Evolutionary conservation across 2,797 vertebrate genomes (phyloP).

Genomic region (Cygnus olor): DNA sequence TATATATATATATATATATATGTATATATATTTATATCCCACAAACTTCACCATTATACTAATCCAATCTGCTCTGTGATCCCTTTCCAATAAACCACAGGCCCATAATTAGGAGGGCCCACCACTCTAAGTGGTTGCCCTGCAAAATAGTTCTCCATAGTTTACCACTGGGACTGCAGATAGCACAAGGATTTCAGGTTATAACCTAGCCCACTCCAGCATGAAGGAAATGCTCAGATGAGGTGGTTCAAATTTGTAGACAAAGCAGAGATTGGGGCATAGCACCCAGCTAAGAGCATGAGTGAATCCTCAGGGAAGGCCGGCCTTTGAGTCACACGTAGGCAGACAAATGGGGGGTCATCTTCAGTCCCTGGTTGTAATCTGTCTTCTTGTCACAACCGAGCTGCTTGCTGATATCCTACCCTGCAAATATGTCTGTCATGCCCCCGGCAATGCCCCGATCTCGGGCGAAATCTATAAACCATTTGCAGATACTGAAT

Average conservation of each 20-base stretch:
- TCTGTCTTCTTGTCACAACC: neutral
- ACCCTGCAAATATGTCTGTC: neutral
- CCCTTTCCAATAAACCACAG: rapidly evolving
- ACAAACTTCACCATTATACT: neutral
- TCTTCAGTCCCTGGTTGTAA: neutral
- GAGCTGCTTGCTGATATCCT: neutral
- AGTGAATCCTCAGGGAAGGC: neutral
- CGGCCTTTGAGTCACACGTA: neutral
- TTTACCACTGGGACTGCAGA: neutral
- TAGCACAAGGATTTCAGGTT: neutral
- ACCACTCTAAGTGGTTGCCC: neutral
- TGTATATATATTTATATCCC: neutral
- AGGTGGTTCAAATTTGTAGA: neutral
- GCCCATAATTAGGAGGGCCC: neutral
- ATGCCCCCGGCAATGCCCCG: neutral
- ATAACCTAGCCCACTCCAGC: neutral
- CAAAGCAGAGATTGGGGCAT: neutral
- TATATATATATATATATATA: no score
- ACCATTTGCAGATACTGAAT: neutral
- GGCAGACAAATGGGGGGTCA: neutral
- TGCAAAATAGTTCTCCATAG: neutral
- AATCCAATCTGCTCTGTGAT: neutral
- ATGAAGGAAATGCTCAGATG: neutral
- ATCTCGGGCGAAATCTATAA: neutral
- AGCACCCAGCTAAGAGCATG: neutral